These are phyloP conservation scores for Thinocorus orbignyianus DNA, from an alignment of 2,113 vertebrate genomes.

Conservation along the genomic window DNA sequence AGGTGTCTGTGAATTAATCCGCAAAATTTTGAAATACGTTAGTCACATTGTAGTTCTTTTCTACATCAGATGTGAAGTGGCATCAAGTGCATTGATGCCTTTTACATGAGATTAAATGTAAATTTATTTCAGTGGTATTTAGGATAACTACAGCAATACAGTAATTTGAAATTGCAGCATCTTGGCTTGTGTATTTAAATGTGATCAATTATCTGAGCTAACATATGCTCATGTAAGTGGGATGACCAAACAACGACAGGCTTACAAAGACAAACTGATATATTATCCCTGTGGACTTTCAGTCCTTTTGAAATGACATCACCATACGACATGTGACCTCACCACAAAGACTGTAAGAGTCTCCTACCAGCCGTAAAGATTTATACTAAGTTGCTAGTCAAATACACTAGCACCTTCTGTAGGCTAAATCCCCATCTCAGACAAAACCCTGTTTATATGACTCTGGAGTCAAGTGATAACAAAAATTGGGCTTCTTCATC, in stretches of 20 bases:
- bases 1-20: not conserved
- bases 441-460: not conserved
- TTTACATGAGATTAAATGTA: not conserved
- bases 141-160: not conserved
- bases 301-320: slow-evolving; percentile 28
- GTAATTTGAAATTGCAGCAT: not conserved
- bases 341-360: not conserved
- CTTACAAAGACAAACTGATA: not conserved
- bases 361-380: slow-evolving; percentile 1
- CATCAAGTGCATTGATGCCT: not conserved
- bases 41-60: not conserved
- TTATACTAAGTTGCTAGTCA: not conserved
- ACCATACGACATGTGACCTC: not conserved
- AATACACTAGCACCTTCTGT: not conserved
- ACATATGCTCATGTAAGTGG: not conserved
- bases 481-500: not conserved
- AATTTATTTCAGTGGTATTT: slow-evolving; percentile 14
- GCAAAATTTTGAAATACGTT: not conserved
- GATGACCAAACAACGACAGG: not conserved
- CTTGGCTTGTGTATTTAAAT: not conserved
- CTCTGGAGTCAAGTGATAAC: not conserved
- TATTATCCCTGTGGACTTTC: not conserved
- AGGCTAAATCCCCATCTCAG: not conserved
- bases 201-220: not conserved
- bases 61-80: not conserved